Percentiles rank a stretch among this genome's conserved stretches.
phyloP scores from a whole-genome alignment of 1,140 invertebrate species.

The Mercenaria mercenaria region DNA sequence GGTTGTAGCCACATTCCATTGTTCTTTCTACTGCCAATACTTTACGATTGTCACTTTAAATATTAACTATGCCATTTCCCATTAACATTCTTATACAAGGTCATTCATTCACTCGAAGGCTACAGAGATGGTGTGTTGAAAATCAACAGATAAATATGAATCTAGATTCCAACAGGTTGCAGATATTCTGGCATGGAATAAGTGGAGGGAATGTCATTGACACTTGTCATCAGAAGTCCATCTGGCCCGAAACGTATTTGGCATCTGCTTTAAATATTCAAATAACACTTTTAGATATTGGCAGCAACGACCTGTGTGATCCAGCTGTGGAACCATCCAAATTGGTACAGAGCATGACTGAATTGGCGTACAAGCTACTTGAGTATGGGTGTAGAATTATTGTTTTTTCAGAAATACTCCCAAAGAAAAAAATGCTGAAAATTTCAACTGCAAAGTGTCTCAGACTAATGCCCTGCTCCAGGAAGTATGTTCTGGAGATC shows the following conservation, averaged over 20 bases:
- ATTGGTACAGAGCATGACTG: not conserved
- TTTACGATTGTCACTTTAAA: no score
- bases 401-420: not conserved
- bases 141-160: not conserved
- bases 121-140: conserved; percentile 19
- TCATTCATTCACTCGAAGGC: conserved; percentile 19
- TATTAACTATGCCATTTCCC: not conserved
- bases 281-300: not conserved
- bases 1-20: no score
- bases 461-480: not conserved
- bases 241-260: not conserved
- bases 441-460: not conserved
- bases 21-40: no score
- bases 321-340: not conserved
- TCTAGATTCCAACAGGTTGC: not conserved
- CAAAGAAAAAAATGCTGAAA: no score
- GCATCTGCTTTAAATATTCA: not conserved
- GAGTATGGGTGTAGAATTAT: not conserved
- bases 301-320: conserved; percentile 11
- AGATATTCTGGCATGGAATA: conserved; percentile 32
- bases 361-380: not conserved
- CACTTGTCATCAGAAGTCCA: not conserved
- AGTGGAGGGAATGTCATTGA: not conserved
- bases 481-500: not conserved
- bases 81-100: conserved; percentile 4